Percentiles rank a stretch among this genome's conserved stretches.
phyloP scores from a whole-genome alignment of 1,140 invertebrate genomes.

The Eriocheir sinensis region DNA sequence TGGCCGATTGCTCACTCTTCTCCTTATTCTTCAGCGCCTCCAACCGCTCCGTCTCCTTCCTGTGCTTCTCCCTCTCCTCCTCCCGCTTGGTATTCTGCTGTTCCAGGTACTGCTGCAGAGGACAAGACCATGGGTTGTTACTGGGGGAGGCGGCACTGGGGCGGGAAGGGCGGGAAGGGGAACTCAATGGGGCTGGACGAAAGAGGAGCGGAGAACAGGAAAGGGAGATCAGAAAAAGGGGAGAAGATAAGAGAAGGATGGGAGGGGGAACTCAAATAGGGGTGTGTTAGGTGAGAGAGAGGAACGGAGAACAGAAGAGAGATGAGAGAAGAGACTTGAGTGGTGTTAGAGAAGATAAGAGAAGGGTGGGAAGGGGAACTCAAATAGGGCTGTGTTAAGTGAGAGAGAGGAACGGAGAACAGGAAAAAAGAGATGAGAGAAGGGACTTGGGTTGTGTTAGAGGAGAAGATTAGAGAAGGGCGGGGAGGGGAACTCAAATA shows the following conservation, averaged over 20 bases:
- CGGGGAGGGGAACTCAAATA: background rate
- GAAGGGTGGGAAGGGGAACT: background rate
- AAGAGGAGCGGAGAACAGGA: background rate
- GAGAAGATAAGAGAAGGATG: background rate
- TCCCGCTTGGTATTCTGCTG: conserved; percentile 87
- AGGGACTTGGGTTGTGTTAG: too few relatives aligned
- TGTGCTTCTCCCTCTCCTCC: conserved; percentile 85
- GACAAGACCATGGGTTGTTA: background rate
- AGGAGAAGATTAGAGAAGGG: background rate
- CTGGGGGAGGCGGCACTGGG: background rate
- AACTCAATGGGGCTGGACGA: background rate
- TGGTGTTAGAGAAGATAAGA: background rate
- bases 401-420: too few relatives aligned
- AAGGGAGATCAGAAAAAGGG: background rate
- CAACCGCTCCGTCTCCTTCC: conserved; percentile 89
- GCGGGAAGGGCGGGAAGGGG: background rate
- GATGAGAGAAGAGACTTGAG: too few relatives aligned
- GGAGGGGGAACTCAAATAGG: background rate
- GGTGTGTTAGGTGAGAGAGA: background rate
- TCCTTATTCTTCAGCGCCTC: conserved; percentile 94
- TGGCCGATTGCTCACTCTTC: conserved; percentile 96
- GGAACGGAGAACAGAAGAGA: too few relatives aligned
- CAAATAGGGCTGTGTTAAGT: background rate
- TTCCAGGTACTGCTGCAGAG: conserved; percentile 89
- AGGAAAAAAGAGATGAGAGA: too few relatives aligned